Base-by-base conservation (phyloP, 2,113 vertebrate species). In the Centropristis striata region DNA sequence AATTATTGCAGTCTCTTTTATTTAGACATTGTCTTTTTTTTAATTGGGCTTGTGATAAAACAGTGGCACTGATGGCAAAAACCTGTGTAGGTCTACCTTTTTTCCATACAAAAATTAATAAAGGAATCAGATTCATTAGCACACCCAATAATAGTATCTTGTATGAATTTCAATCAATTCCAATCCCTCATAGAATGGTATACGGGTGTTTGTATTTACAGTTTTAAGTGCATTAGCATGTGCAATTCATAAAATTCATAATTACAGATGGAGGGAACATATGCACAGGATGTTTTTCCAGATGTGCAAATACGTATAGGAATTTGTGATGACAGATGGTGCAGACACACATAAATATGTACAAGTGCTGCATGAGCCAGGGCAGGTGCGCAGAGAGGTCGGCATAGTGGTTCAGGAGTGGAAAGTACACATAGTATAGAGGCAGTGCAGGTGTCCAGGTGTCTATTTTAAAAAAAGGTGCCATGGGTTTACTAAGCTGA, bases 301-400 rank as follows among this genome's bases (percentile, higher is more conserved):
- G 81, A 88, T 81, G 67, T 67, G 59, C 71, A 74, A 77, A 83
- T 61, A 76, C 25, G 28, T 42, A 47, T 28, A 36, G 12, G 39
- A 28, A 47, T 72, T 78, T 36, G 18, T 8, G n/a, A 14, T 66
- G 27, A 37, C 61, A 72, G 59, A 71, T 81, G 51, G 64, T 63
- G 12, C 13, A 61, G 39, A 41, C 8, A 37, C 25, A 68, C 14
- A 71, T 20, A 58, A 41, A 63, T 50, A 46, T 67, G 37, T 41
- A 36, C 7, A 65, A 32, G 51, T 53, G 4, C 14, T 28, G 65
- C 65, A 21, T 37, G 36, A 65, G 57, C 4, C 36, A 15, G 39
- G 21, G 32, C 75, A 70, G 75, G 32, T 67, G 57, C n/a, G 44
- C 25, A 46, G 9, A 73, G n/a, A 15, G 59, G 46, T 49, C 15